Conservation (phyloP, 1,140 invertebrate species). For the Drosophila serrata region DNA sequence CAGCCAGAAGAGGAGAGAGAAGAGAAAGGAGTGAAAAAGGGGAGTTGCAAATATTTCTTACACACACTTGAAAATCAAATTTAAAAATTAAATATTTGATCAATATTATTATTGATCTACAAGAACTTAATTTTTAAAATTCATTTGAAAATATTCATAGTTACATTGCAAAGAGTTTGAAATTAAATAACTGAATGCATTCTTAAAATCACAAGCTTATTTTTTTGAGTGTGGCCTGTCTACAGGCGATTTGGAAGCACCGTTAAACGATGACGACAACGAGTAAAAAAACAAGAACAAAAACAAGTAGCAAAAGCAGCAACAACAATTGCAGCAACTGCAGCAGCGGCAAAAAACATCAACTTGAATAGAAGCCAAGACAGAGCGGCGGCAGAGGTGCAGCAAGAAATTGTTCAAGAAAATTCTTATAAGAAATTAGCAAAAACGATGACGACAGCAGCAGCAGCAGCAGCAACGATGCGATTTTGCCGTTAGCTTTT, state of each 20-base stretch:
- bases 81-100: background rate
- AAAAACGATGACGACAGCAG: slow-evolving; percentile 57
- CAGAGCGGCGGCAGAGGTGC: slow-evolving; percentile 27
- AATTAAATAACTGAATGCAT: too few relatives aligned
- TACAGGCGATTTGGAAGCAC: slow-evolving; percentile 55
- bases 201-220: background rate
- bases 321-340: slow-evolving; percentile 32
- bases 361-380: slow-evolving; percentile 63
- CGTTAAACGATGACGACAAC: slow-evolving; percentile 71
- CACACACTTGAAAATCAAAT: slow-evolving; percentile 4
- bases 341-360: slow-evolving; percentile 11
- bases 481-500: slow-evolving; percentile 78
- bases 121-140: background rate
- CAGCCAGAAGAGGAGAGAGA: slow-evolving; percentile 36
- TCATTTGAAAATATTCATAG: background rate
- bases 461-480: slow-evolving; percentile 49
- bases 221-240: slow-evolving; percentile 6
- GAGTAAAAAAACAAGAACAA: slow-evolving; percentile 42
- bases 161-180: too few relatives aligned
- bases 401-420: slow-evolving; percentile 77
- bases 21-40: slow-evolving; percentile 11
- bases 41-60: background rate
- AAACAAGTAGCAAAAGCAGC: slow-evolving; percentile 52
- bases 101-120: background rate
- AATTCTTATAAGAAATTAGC: slow-evolving; percentile 80